Evolutionary conservation across 2,113 vertebrate genomes (phyloP).

Genomic region (Nibea coibor): DNA sequence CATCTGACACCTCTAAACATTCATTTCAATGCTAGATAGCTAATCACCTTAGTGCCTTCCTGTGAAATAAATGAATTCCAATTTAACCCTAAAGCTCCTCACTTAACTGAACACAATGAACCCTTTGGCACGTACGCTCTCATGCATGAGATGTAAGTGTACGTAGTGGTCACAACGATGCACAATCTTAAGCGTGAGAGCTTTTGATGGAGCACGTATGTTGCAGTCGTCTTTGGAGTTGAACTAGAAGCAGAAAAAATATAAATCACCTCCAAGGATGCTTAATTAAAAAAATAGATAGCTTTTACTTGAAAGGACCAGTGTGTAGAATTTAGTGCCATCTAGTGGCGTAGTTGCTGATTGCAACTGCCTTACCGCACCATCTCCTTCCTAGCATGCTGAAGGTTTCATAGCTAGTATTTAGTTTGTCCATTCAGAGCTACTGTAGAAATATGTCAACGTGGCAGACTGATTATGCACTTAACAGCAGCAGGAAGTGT

Average conservation of each 20-base stretch:
- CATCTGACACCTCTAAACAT: conserved; percentile 7
- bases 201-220: conserved; percentile 19
- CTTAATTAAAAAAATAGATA: conserved; percentile 1
- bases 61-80: conserved; percentile 21
- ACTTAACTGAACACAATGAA: conserved; percentile 58
- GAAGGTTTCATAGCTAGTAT: no score
- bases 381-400: no score
- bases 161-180: background rate
- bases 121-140: conserved; percentile 51
- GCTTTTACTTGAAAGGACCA: background rate
- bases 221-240: conserved; percentile 24
- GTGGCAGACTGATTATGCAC: no score
- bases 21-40: conserved; percentile 41
- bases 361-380: no score
- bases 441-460: no score
- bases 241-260: conserved; percentile 22
- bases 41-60: conserved; percentile 34
- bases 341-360: no score
- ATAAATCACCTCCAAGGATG: conserved; percentile 27
- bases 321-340: no score
- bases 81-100: conserved; percentile 38
- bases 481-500: no score
- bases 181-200: background rate
- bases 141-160: conserved; percentile 30
- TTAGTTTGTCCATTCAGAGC: no score